Evolutionary conservation across 2,113 vertebrate genomes (phyloP), one percentile per base, ranked within the genome.

Genomic region (Sinocyclocheilus anophthalmus): DNA sequence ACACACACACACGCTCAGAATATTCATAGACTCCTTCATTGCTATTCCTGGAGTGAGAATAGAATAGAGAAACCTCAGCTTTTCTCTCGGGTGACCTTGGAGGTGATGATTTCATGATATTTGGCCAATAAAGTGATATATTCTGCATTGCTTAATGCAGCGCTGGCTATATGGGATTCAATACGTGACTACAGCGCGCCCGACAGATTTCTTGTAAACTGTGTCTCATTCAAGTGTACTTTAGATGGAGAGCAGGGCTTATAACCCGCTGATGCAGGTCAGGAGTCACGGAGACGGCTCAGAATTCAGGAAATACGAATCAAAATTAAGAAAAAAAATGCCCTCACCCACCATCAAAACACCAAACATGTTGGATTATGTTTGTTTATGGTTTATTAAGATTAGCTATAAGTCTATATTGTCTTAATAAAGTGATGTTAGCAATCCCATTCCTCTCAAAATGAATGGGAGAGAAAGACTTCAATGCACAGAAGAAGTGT

Each of bases 21-120:
- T 90, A 88, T 88, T 86, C 86, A 88, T 84, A 84, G 69, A 53
- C 18, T 76, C 76, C 39, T 76, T 81, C 83, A 87, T 84, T 88
- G 39, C 83, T 88, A 84, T 87, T 87, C 85, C 22, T 12, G 4
- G 14, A 84, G 61, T 33, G 24, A 61, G 84, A 84, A 77, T 22
- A 83, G 69, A 76, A 50, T 80, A 84, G 45, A 75, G 84, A 85
- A 85, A 76, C 16, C 85, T 81, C 82, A 81, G 81, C 33, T 53
- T 57, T 85, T 86, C 87, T 78, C 82, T 69, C 48, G 61, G 82
- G 70, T 87, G 85, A 85, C 85, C 85, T 90, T 87, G 89, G 53
- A 88, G 65, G 78, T 33, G 75, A 88, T 48, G 69, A 75, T 67
- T 78, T 59, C 39, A 81, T 76, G 84, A 82, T 59, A 86, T 48